Evolutionary conservation across 2,113 vertebrate genomes (phyloP), one percentile per base, ranked within the genome.

Genomic region (Kryptolebias marmoratus): DNA sequence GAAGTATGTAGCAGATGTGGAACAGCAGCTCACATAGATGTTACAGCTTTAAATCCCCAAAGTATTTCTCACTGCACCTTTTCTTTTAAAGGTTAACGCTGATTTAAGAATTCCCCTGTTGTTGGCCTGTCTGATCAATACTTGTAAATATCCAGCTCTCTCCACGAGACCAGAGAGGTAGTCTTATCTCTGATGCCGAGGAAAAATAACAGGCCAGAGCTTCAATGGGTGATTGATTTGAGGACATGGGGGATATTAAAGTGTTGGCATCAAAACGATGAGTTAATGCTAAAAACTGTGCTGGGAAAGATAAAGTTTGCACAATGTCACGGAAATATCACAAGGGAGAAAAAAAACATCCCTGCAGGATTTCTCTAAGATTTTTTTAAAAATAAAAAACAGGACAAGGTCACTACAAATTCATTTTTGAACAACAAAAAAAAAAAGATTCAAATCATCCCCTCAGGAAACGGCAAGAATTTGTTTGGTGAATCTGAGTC

Each of bases 131-230:
- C 11, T 57, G 71, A 86, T 88, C 83, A 60, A 88, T 83, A 87
- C 57, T 77, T 82, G 65, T 81, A 84, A 82, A 84, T 74, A 47
- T 42, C 76, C 73, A 63, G 68, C 75, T 77, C 45, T 62, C 16
- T 54, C 47, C 47, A 28, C 56, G 45, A 68, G 67, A 64, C 16
- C 44, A 0, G 55, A 72, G 61, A 32, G 58, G 59, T 18, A 60
- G 69, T 58, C 55, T 82, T 74, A 70, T 85, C 81, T 75, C 27
- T n/a, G 68, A 15, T 18, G 65, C 59, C 4, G 48, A 42, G 64
- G 48, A 64, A 84, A 39, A 80, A 65, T 52, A 52, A 58, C 22
- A 36, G 66, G 50, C 54, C 0, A 39, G 36, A 67, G 77, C 63
- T 55, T 47, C 61, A 62, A 75, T 6, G 11, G 28, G 0, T 10